Evolutionary conservation across 2,113 vertebrate genomes (phyloP), one percentile per base, ranked within the genome.

Genomic region (Laticauda laticaudata): DNA sequence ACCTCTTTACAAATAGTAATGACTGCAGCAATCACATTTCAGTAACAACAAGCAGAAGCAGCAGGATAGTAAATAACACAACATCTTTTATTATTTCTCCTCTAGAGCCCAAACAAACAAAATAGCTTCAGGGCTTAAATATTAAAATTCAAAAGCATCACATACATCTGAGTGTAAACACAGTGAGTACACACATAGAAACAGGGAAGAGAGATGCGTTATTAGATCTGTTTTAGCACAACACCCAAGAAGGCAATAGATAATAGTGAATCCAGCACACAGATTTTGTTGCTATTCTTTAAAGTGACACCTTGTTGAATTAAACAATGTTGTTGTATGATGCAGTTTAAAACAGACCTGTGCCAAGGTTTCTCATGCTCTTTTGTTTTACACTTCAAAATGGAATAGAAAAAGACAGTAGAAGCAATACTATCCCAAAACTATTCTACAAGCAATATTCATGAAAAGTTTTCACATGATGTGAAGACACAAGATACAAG

Each of bases 1-100:
- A 51, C 45, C 45, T 95, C 0, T 92, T 92, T 29, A 90, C 29
- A 93, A 92, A 59, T 0, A 86, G 34, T n/a, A 90, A 92, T 91
- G 92, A 91, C 53, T 48, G 26, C 3, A 92, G 90, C 93, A 93
- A 95, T 93, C 91, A 86, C 1, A 88, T 94, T 94, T 94, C 94
- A 87, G 89, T 34, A 94, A 93, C 23, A 61, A 88, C 90, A 95
- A 94, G 94, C 59, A 94, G 92, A 95, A 95, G 94, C 91, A 95
- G 89, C 10, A 0, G 93, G 93, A 39, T 75, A 88, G 57, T 87
- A 34, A 95, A 92, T 75, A 90, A 91, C 64, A 86, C 9, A 95
- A 94, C 57, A 1, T 56, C 87, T 92, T 59, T 75, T 88, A 43
- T 94, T 88, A 64, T 95, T 95, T 59, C 88, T 96, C 90, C 91